Evolutionary conservation across 2,113 vertebrate genomes (phyloP).

Genomic region (Microcebus jonahi): DNA sequence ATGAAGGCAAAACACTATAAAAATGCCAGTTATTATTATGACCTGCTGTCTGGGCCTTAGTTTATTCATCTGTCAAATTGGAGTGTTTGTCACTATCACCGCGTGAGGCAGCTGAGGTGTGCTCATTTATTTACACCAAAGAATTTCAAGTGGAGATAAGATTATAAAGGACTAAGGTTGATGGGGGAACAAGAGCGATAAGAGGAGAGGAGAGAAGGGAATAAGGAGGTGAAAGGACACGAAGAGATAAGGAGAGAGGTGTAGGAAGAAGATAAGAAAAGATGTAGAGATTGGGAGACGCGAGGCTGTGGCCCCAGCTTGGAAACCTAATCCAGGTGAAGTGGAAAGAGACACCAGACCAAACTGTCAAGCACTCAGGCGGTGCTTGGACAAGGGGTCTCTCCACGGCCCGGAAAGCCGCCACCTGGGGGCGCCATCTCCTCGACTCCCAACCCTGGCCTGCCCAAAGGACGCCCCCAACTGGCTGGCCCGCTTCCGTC

Average conservation of each 20-base stretch:
- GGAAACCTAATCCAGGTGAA: conserved; percentile 40
- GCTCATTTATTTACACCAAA: not conserved
- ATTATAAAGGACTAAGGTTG: not conserved
- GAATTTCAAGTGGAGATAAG: conserved; percentile 38
- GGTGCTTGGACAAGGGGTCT: not conserved
- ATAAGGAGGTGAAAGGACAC: conserved; percentile 40
- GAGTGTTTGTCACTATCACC: not conserved
- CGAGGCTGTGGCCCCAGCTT: conserved; percentile 18
- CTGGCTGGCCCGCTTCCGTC: not conserved
- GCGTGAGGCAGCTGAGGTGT: not conserved
- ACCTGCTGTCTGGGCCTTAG: not conserved
- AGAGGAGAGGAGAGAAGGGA: not conserved
- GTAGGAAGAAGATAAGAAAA: conserved; percentile 48
- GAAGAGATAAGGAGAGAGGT: conserved; percentile 24
- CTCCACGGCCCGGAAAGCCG: not conserved
- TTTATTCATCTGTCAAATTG: not conserved
- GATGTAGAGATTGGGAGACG: conserved; percentile 18
- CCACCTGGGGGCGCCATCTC: not conserved
- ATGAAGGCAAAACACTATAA: not conserved
- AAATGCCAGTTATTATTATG: not conserved
- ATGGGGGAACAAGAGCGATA: not conserved
- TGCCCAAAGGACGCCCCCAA: not conserved
- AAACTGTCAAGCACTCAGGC: not conserved
- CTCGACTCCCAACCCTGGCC: not conserved
- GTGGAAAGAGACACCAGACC: conserved; percentile 14